These are phyloP conservation scores for Diphyllodes magnificus DNA, from an alignment of 2,113 vertebrate genomes.

Conservation along the genomic window DNA sequence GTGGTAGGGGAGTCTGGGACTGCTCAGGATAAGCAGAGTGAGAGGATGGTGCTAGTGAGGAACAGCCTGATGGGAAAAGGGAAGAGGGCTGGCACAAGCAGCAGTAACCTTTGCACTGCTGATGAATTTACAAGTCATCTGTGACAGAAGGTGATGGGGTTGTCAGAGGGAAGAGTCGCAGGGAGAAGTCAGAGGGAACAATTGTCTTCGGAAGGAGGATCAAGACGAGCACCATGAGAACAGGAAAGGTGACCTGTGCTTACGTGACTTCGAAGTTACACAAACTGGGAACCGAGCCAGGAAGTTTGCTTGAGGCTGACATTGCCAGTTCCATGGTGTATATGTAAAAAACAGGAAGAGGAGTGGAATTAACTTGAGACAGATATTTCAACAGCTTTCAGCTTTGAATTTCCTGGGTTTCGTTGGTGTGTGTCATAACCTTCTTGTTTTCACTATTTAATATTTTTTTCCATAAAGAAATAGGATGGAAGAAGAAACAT, in stretches of 20 bases:
- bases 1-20: background rate
- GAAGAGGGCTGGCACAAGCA: background rate
- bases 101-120: background rate
- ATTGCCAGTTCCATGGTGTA: background rate
- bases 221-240: background rate
- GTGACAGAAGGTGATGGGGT: background rate
- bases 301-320: background rate
- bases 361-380: background rate
- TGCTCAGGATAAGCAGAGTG: background rate
- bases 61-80: background rate
- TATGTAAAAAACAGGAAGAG: constrained; percentile 1
- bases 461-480: background rate
- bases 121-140: background rate
- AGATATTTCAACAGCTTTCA: background rate
- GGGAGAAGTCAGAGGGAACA: background rate
- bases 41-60: background rate
- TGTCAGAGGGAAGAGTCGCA: background rate
- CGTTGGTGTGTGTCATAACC: background rate
- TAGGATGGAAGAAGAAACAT: background rate
- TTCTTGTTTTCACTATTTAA: background rate
- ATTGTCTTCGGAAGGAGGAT: background rate
- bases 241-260: background rate
- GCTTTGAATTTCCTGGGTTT: constrained; percentile 25
- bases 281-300: background rate
- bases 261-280: background rate